A percentile compares a stretch with the other conserved stretches of the same genome.
phyloP scores from a whole-genome alignment of 2,888 invertebrate genomes.

The Neoscelio sp. region DNA sequence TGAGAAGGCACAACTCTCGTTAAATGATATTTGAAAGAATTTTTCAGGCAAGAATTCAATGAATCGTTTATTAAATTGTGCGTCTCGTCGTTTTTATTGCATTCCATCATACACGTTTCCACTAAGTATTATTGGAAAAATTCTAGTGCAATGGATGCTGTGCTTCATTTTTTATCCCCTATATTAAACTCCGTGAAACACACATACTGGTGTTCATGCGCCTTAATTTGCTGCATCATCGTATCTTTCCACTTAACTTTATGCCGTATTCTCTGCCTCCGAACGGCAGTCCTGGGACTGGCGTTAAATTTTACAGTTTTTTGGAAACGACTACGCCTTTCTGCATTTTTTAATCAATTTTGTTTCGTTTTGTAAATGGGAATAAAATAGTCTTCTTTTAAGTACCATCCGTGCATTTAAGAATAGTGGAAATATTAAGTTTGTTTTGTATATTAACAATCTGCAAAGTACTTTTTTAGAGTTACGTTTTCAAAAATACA shows the following conservation, averaged over 20 bases:
- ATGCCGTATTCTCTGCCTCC: slow-evolving; percentile 19
- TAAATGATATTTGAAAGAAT: slow-evolving; percentile 57
- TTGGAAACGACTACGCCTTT: slow-evolving; percentile 12
- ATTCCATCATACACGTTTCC: slow-evolving; percentile 63
- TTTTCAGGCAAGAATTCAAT: slow-evolving; percentile 59
- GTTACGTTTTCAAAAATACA: too few species aligned
- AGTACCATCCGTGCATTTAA: too few species aligned
- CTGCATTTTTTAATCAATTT: slow-evolving; percentile 37
- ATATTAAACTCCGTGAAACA: slow-evolving; percentile 46
- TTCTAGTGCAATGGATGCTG: slow-evolving; percentile 51
- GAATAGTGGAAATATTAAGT: too few species aligned
- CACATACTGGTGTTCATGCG: slow-evolving; percentile 28
- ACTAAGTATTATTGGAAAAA: slow-evolving; percentile 67
- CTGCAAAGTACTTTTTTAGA: too few species aligned
- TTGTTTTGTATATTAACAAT: too few species aligned
- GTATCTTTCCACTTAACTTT: slow-evolving; percentile 32
- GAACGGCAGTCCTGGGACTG: slow-evolving; percentile 7
- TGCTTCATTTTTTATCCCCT: slow-evolving; percentile 54
- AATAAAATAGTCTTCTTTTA: neutral
- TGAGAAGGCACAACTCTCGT: slow-evolving; percentile 28
- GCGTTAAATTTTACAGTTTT: slow-evolving; percentile 30
- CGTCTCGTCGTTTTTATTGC: slow-evolving; percentile 60
- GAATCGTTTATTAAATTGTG: slow-evolving; percentile 64
- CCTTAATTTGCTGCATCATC: slow-evolving; percentile 50
- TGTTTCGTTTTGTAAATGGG: slow-evolving; percentile 8